Base-by-base conservation (phyloP, 2,113 vertebrate species). In the Perognathus longimembris region DNA sequence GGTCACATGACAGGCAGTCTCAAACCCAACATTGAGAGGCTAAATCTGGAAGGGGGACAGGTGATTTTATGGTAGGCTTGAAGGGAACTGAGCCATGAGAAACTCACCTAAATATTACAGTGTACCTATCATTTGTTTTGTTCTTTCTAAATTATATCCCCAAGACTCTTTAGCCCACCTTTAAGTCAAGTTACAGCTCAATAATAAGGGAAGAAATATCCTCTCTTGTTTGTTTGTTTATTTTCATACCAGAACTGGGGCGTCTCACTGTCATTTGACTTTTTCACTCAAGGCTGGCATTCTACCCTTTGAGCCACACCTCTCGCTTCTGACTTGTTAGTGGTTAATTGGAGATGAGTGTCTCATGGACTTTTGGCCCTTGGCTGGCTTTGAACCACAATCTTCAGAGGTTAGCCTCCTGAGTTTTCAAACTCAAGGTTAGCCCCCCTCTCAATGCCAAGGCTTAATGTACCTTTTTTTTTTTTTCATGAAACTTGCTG, bases 1-100 rank as follows among this genome's bases (percentile, higher is more conserved):
- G 87, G 80, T 82, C 95, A 67, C 57, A 54, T 67, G 85, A 91
- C 75, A 74, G 30, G n/a, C 4, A 4, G 70, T 64, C 32, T 94
- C 78, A 82, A 71, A 30, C 30, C 74, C 0, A 3, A 90, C 20
- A 69, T 42, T 22, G 82, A 80, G 88, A 80, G 54, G 18, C 40
- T 11, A 64, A 73, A n/a, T 70, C 8, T 18, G 32, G 40, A 81
- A 6, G 7, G 61, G 71, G 59, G 32, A 63, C 70, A 24, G 1
- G 50, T 50, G 40, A 73, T n/a, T 17, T 32, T 73, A 7, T 76
- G 14, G 6, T 20, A 3, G 38, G 80, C 57, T 42, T 10, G 63
- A n/a, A 32, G 69, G 30, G 66, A 50, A 50, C 12, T 7, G 6
- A 83, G 21, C 76, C 74, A 6, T 4, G 69, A 26, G 17, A 34